Percentiles rank a stretch among this genome's conserved stretches.
Conservation (phyloP, 2,888 invertebrate genomes). For the Girardia tigrina region DNA sequence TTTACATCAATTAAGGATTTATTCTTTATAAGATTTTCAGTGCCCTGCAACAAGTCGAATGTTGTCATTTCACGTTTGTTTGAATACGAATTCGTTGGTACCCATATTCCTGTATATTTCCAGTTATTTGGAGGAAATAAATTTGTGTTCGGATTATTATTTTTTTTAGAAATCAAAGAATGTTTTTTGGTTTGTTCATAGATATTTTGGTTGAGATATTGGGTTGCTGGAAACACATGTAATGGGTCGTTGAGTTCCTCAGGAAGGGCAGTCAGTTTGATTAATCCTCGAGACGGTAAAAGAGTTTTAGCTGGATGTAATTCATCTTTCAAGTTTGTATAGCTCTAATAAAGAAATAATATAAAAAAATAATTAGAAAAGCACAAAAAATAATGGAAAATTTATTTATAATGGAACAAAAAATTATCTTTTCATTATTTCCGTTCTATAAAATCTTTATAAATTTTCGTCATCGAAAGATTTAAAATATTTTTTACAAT, state of each 20-base stretch:
- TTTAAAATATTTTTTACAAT: no score
- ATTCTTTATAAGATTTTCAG: background rate
- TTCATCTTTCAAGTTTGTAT: background rate
- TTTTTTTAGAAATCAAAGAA: background rate
- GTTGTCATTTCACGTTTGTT: background rate
- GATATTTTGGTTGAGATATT: background rate
- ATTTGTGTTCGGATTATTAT: background rate
- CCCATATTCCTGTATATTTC: constrained; percentile 5
- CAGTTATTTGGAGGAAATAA: background rate
- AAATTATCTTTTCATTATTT: no score
- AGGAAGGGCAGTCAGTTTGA: background rate
- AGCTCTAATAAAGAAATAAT: background rate
- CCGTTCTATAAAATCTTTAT: no score
- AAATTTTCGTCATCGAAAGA: no score
- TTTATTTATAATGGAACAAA: no score
- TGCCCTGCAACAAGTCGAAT: background rate
- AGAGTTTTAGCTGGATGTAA: background rate
- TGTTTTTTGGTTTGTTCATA: constrained; percentile 7
- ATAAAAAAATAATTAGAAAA: no score
- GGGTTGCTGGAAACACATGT: background rate
- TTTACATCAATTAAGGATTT: background rate
- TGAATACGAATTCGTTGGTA: background rate
- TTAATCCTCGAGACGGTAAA: background rate
- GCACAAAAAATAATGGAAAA: no score
- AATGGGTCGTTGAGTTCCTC: background rate